A percentile compares a stretch with the other conserved stretches of the same genome.
These are phyloP conservation scores for Phaetusa simplex DNA, from an alignment of 2,113 vertebrate genomes.

Conservation along the genomic window DNA sequence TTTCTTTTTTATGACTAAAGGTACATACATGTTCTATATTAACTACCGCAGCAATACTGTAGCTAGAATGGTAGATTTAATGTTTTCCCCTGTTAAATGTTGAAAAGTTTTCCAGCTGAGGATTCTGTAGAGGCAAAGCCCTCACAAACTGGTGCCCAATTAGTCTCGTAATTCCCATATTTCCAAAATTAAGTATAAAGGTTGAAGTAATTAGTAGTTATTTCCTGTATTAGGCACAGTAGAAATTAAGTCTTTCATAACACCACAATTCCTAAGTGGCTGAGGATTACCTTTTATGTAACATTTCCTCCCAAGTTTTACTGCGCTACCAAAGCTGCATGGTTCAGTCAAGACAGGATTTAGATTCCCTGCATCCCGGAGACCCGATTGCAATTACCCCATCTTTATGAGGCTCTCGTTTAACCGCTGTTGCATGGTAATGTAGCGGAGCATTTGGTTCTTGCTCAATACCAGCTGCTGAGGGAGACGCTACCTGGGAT, in stretches of 20 bases:
- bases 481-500: background rate
- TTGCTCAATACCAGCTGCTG: background rate
- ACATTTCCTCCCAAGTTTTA: background rate
- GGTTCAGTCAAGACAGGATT: background rate
- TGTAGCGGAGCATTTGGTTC: background rate
- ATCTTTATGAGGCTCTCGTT: background rate
- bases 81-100: background rate
- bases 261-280: background rate
- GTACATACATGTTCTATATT: background rate
- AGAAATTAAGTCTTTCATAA: conserved; percentile 32
- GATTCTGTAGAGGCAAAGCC: background rate
- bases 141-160: background rate
- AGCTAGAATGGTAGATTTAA: background rate
- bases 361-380: background rate
- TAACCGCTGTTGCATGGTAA: background rate
- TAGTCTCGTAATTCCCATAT: background rate
- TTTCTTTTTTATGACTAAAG: background rate
- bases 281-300: conserved; percentile 28
- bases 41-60: background rate
- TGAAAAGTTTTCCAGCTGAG: background rate
- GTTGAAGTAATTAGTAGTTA: conserved; percentile 34
- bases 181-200: conserved; percentile 30
- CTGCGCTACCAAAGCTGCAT: background rate
- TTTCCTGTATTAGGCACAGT: conserved; percentile 2
- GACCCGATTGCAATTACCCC: background rate